Evolutionary conservation across 2,113 vertebrate species (phyloP), one percentile per base, ranked within the genome.

Genomic region (Cheirogaleus medius): DNA sequence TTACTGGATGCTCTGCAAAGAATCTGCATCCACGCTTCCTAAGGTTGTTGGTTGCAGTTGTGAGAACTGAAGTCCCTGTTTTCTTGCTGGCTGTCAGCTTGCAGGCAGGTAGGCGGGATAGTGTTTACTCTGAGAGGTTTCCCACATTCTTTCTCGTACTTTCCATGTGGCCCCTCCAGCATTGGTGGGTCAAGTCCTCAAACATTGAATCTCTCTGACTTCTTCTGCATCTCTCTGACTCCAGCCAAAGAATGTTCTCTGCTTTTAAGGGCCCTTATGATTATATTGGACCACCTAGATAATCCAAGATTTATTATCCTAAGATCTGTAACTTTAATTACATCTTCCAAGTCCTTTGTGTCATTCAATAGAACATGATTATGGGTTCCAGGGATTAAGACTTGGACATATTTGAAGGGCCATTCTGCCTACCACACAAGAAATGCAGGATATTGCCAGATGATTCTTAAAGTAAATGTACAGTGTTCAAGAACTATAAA

Each of bases 381-480:
- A 42, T 25, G 42, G n/a, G 64, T 69, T 76, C 63, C 56, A 74
- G 47, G 47, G 18, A 52, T 39, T 68, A 32, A 37, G 21, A 27
- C 20, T 39, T 37, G 32, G 15, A 58, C 21, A n/a, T 27, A 58
- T 83, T 91, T 37, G 23, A 32, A 17, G 5, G 20, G 12, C 39
- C 25, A 83, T 73, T 80, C 32, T 89, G 20, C 32, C 64, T 37
- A 56, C 42, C 42, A 34, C 39, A 18, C 21, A 69, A 54, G 8
- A n/a, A 80, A 64, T 8, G 5, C 8, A 85, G 17, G 47, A 34
- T 52, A n/a, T 74, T 27, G n/a, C 71, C 15, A n/a, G 90, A 49
- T 54, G 42, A 15, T 42, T 96, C 17, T 20, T 71, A 92, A 95
- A 81, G 71, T 47, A 89, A 49, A 49, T 20, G 1, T 90, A 11